Evolutionary conservation across 2,113 vertebrate genomes (phyloP).

Genomic region (Myrmecobius fasciatus): DNA sequence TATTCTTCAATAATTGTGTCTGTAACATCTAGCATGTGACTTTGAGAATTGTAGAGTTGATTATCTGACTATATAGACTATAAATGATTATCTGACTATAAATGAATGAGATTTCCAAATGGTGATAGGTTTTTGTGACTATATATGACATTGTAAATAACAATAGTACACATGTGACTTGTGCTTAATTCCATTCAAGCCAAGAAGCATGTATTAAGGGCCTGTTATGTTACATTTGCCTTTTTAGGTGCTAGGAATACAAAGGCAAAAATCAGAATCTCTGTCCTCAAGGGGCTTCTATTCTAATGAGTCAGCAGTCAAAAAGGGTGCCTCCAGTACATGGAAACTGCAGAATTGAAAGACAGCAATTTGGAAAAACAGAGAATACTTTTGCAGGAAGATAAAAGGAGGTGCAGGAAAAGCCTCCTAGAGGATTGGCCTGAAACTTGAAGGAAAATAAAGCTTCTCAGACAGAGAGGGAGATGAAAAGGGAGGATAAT

Average conservation of each 20-base stretch:
- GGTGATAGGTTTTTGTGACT: neutral
- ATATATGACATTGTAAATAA: neutral
- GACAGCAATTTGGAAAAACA: neutral
- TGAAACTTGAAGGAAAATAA: neutral
- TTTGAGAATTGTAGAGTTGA: slow-evolving; percentile 30
- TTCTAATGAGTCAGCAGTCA: neutral
- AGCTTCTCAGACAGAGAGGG: neutral
- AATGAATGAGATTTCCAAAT: neutral
- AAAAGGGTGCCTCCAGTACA: neutral
- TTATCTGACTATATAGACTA: neutral
- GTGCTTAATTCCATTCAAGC: neutral
- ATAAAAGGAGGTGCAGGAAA: neutral
- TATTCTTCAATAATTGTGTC: slow-evolving; percentile 39
- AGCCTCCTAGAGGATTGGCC: neutral
- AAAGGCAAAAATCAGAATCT: neutral
- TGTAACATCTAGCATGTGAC: slow-evolving; percentile 28
- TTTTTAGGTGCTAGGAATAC: neutral
- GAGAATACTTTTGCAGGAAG: neutral
- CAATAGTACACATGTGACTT: neutral
- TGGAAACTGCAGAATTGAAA: neutral
- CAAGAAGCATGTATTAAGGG: neutral
- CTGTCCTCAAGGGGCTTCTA: neutral
- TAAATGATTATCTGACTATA: neutral
- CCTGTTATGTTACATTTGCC: neutral
- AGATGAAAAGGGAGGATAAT: neutral